Percentiles rank a stretch among this genome's conserved stretches.
phyloP scores from a whole-genome alignment of 2,113 vertebrate species.

The Microtus pennsylvanicus region DNA sequence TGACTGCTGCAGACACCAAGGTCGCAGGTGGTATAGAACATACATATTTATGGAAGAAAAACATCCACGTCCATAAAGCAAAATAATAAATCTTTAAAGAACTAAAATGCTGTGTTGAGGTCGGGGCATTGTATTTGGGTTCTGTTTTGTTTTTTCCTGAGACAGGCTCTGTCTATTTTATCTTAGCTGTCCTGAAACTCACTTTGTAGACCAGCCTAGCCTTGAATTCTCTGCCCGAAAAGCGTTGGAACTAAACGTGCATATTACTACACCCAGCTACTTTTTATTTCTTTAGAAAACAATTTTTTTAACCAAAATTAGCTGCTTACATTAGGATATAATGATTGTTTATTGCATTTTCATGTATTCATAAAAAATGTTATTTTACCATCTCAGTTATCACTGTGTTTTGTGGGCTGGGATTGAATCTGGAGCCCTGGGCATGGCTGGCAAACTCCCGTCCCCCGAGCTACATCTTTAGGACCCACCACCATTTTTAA shows the following conservation, averaged over 20 bases:
- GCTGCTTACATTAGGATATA: slow-evolving; percentile 33
- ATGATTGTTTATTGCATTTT: slow-evolving; percentile 42
- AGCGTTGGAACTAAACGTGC: background rate
- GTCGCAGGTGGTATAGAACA: too few species aligned
- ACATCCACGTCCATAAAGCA: background rate
- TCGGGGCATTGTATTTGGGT: background rate
- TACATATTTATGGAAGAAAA: background rate
- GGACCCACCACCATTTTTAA: background rate
- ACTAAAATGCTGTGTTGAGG: background rate
- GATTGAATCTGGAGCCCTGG: background rate
- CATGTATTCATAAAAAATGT: slow-evolving; percentile 25
- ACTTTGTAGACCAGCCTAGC: background rate
- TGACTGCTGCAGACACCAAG: background rate
- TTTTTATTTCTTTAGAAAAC: background rate
- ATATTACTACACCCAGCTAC: background rate
- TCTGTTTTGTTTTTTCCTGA: background rate
- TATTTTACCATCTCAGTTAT: slow-evolving; percentile 19
- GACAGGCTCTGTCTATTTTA: background rate
- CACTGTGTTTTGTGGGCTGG: background rate
- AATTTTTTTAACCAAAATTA: slow-evolving; percentile 5
- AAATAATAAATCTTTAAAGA: background rate
- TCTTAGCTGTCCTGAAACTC: background rate
- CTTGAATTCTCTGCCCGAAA: background rate
- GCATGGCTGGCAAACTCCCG: background rate
- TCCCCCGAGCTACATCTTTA: background rate